A percentile compares a stretch with the other conserved stretches of the same genome.
Conservation (phyloP, 2,113 vertebrate species). For the Brachirus orientalis region DNA sequence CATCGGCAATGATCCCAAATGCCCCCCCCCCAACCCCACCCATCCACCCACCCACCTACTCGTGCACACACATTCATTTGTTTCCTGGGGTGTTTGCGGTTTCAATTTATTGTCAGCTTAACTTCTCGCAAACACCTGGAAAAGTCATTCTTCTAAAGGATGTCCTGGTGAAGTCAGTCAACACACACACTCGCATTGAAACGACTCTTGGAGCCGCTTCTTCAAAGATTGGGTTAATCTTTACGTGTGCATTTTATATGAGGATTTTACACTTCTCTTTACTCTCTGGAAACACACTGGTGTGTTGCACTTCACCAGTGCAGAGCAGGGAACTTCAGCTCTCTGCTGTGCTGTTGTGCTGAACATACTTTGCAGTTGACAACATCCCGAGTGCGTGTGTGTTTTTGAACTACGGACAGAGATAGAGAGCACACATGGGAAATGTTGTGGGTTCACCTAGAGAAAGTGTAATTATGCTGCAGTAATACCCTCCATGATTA, state of each 20-base stretch:
- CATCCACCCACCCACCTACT: not conserved
- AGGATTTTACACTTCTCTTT: conserved; percentile 8
- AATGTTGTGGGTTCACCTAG: conserved; percentile 60
- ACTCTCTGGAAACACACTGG: not conserved
- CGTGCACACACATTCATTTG: conserved; percentile 47
- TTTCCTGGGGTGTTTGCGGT: conserved; percentile 56
- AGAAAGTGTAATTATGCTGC: conserved; percentile 78
- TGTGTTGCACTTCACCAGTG: not conserved
- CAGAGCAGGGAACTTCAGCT: not conserved
- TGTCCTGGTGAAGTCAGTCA: conserved; percentile 14
- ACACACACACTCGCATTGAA: not conserved
- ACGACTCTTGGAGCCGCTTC: not conserved
- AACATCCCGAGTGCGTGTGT: conserved; percentile 9
- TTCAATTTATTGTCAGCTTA: conserved; percentile 51
- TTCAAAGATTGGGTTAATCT: conserved; percentile 4
- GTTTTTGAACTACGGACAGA: conserved; percentile 33
- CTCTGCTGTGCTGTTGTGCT: not conserved
- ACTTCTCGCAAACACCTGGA: conserved; percentile 30
- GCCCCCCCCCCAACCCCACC: not conserved
- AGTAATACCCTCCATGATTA: conserved; percentile 76
- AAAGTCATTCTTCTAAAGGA: conserved; percentile 21
- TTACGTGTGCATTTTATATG: conserved; percentile 7
- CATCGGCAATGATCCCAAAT: conserved; percentile 58
- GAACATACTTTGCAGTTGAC: conserved; percentile 26
- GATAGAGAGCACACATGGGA: conserved; percentile 33